Evolutionary conservation across 23 tunicate species (phyloP).

Genomic region (Clavelina lepadiformis): DNA sequence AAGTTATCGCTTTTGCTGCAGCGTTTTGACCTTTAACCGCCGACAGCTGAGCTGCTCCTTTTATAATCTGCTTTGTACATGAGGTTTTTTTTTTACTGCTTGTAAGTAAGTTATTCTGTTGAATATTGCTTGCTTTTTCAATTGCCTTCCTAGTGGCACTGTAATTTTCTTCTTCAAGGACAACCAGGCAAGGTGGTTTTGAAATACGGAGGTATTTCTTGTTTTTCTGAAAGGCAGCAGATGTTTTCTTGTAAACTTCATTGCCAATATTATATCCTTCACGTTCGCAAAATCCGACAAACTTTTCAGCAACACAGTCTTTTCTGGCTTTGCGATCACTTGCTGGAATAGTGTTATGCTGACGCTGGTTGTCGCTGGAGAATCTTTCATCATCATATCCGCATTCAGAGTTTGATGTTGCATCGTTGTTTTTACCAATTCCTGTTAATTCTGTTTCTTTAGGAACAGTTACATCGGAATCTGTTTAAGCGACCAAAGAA

Average conservation of each 20-base stretch:
- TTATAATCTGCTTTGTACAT: not conserved
- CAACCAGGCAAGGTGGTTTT: conserved; percentile 9
- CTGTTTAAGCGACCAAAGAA: too few species aligned
- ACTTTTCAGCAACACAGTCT: not conserved
- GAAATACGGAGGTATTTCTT: conserved; percentile 3
- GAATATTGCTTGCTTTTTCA: too few species aligned
- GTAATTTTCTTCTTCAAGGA: not conserved
- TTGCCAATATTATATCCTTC: conserved; percentile 2
- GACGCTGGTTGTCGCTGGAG: not conserved
- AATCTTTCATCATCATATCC: not conserved
- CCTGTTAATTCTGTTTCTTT: not conserved
- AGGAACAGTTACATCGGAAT: too few species aligned
- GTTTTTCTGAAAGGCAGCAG: not conserved
- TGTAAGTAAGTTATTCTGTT: too few species aligned
- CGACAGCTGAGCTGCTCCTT: conserved; percentile 3
- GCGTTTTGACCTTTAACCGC: conserved; percentile 17
- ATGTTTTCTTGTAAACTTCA: not conserved
- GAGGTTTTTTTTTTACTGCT: not conserved
- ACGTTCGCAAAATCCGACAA: conserved; percentile 11
- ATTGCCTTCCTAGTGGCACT: too few species aligned
- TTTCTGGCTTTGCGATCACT: not conserved
- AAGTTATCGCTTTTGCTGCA: conserved; percentile 8
- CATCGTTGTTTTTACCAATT: not conserved
- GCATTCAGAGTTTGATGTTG: not conserved
- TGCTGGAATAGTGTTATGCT: not conserved